Evolutionary conservation across 2,113 vertebrate species (phyloP).

Genomic region (Glaucomys volans): DNA sequence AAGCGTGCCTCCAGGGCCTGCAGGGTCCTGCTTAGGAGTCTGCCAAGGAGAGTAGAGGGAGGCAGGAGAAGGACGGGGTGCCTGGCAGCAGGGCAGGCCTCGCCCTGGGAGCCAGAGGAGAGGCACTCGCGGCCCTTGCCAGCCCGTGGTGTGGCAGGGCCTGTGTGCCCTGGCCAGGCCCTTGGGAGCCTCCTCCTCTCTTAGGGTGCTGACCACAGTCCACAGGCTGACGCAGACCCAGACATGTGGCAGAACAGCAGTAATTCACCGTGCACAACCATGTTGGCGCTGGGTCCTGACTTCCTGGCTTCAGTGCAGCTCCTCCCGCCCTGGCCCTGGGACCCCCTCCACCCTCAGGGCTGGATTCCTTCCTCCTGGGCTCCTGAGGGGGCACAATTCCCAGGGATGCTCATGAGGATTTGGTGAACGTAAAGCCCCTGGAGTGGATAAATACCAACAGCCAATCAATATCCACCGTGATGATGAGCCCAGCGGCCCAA

Average conservation of each 20-base stretch:
- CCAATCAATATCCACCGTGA: too few relatives aligned
- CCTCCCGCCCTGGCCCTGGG: not conserved
- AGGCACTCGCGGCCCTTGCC: too few relatives aligned
- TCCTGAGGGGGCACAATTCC: accelerated
- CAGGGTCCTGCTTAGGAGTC: too few relatives aligned
- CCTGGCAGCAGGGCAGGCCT: not conserved
- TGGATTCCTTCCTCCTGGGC: not conserved
- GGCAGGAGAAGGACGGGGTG: not conserved
- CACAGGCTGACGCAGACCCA: not conserved
- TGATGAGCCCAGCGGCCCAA: not conserved
- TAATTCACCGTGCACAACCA: not conserved
- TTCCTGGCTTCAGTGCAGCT: not conserved
- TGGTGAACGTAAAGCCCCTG: accelerated
- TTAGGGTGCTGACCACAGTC: not conserved
- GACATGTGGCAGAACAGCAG: not conserved
- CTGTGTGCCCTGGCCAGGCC: too few relatives aligned
- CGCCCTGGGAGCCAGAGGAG: not conserved
- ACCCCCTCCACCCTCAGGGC: not conserved
- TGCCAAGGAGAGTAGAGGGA: not conserved
- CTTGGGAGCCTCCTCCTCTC: not conserved
- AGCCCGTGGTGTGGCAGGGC: too few relatives aligned
- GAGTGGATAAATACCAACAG: not conserved
- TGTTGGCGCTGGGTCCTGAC: not conserved
- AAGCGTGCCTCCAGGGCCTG: not conserved
- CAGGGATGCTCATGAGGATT: too few relatives aligned